Base-by-base conservation (phyloP, 2,888 invertebrate genomes). In the Andrena hattorfiana region DNA sequence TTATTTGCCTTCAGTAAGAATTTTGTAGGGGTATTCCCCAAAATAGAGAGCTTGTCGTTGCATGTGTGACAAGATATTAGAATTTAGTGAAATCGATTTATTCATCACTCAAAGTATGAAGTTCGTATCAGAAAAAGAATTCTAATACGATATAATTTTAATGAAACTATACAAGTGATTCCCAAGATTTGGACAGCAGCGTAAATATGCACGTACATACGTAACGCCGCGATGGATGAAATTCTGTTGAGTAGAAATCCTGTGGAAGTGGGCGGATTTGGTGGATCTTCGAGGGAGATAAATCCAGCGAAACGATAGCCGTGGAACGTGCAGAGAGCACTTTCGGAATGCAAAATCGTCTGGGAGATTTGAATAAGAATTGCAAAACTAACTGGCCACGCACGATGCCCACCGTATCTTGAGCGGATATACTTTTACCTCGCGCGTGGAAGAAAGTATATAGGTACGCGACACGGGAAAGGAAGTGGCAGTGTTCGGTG, bases 301-400 rank as follows among this genome's bases (percentile, higher is more conserved):
- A 66, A 64, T 16, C 28, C 32, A 49, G 10, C 62, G 51, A n/a
- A 28, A 63, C 32, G 62, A 66, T 68, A 42, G 51, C 8, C 60
- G 23, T 0, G 30, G 49, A 28, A 74, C 60, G 69, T 35, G 68
- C 28, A 6, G 42, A 10, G 54, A 6, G 68, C 49, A 48, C 67
- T 70, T 70, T 77, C 35, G 64, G 85, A 81, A 85, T 85, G 83
- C 69, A 56, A 77, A 81, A 64, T 81, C 64, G 68, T 13, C 71
- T n/a, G 51, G 63, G 2, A 60, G 72, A 79, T 86, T 81, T 72
- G 85, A 87, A 86, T 77, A 59, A 71, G 79, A 77, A 67, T 85
- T 85, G 85, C 86, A 69, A 86, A 86, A 87, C 35, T 35, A 26
- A 64, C 64, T 74, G 75, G 85, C 80, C 85, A 85, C 79, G 78